Evolutionary conservation across 1,140 invertebrate species (phyloP).

Genomic region (Yoshiicerus persimilis): DNA sequence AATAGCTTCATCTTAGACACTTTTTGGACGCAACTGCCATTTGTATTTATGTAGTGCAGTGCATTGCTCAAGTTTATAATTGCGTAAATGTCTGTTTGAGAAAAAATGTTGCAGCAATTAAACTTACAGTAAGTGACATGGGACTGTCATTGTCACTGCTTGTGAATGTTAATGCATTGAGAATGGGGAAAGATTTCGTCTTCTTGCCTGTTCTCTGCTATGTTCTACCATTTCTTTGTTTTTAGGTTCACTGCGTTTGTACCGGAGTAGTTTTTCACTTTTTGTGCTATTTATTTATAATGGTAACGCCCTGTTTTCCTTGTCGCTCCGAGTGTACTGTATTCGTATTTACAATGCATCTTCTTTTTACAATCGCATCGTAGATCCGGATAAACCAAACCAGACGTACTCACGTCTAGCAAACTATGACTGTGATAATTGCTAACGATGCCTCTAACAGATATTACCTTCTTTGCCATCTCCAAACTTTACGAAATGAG

Average conservation of each 20-base stretch:
- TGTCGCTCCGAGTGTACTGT: background rate
- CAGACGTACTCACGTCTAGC: background rate
- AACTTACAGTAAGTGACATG: background rate
- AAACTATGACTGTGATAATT: background rate
- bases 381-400: background rate
- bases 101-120: background rate
- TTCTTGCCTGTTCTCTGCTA: background rate
- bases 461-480: background rate
- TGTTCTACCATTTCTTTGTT: background rate
- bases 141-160: background rate
- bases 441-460: background rate
- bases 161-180: background rate
- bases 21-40: too few relatives aligned
- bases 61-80: background rate
- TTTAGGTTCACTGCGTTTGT: background rate
- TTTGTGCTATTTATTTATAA: background rate
- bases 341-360: background rate
- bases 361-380: background rate
- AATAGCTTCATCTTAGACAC: too few relatives aligned
- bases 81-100: background rate
- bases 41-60: background rate
- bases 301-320: background rate
- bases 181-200: background rate
- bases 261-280: too few relatives aligned
- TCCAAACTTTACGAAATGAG: background rate